A percentile compares a stretch with the other conserved stretches of the same genome.
These are phyloP conservation scores for Chironex yamaguchii DNA, from an alignment of 30 jellyfish, hydroid and myxozoan species.

Conservation along the genomic window DNA sequence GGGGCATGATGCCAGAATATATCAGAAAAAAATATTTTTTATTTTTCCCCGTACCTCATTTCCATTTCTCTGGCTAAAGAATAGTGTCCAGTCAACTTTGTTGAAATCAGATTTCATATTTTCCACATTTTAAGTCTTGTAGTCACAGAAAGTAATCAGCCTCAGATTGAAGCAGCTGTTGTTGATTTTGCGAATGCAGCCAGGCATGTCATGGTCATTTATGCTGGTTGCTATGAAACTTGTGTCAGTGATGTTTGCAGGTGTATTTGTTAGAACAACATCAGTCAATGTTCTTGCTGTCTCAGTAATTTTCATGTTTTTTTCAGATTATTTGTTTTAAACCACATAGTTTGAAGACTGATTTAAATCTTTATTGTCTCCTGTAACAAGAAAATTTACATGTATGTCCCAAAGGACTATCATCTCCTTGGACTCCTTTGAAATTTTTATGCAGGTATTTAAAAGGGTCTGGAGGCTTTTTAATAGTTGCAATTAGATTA, in stretches of 20 bases:
- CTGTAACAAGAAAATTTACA: conserved; percentile 18
- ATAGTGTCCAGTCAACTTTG: not conserved
- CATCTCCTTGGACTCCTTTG: conserved; percentile 31
- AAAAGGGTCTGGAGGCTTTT: conserved; percentile 67
- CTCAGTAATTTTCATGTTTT: not conserved
- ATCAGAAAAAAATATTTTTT: not conserved
- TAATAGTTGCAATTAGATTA: conserved; percentile 31
- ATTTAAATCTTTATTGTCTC: conserved; percentile 5
- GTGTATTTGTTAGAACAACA: not conserved
- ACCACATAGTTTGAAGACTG: not conserved
- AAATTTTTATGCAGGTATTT: conserved; percentile 59
- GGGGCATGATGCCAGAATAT: not conserved
- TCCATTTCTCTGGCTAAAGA: not conserved
- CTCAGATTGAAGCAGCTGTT: conserved; percentile 32
- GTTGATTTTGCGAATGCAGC: conserved; percentile 54
- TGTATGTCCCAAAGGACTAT: conserved; percentile 40
- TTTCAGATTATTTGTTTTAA: too few relatives aligned
- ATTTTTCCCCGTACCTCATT: not conserved
- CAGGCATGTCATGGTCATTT: conserved; percentile 29
- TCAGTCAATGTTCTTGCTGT: not conserved
- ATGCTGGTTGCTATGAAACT: not conserved
- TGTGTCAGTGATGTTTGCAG: not conserved
- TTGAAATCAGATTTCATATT: not conserved
- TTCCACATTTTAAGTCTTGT: not conserved
- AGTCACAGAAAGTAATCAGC: conserved; percentile 39